Percentiles rank a stretch among this genome's conserved stretches.
Evolutionary conservation across 2,888 invertebrate species (phyloP).

Genomic region (Cyclophora albipunctata): DNA sequence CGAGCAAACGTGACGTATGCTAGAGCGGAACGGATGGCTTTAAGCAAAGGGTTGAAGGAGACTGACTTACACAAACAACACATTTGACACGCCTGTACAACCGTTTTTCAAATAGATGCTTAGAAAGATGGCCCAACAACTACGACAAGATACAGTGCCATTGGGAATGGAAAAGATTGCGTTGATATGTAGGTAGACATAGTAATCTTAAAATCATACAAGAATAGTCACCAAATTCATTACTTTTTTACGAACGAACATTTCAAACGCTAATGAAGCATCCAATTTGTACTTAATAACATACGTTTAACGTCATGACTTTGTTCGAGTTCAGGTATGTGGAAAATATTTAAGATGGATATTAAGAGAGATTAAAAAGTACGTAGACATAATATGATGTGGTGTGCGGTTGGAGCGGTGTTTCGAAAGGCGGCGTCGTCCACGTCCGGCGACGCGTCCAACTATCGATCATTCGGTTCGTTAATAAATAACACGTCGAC

Average conservation of each 20-base stretch:
- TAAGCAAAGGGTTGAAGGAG: slow-evolving; percentile 63
- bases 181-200: too few relatives aligned
- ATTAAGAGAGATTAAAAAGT: too few relatives aligned
- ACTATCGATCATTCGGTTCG: slow-evolving; percentile 76
- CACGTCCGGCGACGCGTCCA: slow-evolving; percentile 72
- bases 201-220: too few relatives aligned
- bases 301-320: too few relatives aligned
- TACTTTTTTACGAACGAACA: too few relatives aligned
- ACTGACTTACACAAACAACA: slow-evolving; percentile 56
- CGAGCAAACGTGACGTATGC: slow-evolving; percentile 63
- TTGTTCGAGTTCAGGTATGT: neutral
- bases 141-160: too few relatives aligned
- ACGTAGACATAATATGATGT: too few relatives aligned
- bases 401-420: slow-evolving; percentile 32
- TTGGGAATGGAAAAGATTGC: too few relatives aligned
- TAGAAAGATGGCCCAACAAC: too few relatives aligned
- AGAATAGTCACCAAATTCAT: too few relatives aligned
- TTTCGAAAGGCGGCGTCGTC: slow-evolving; percentile 67
- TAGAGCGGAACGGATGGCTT: slow-evolving; percentile 67
- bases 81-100: slow-evolving; percentile 58
- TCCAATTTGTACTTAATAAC: too few relatives aligned
- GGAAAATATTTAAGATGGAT: neutral
- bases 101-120: slow-evolving; percentile 38
- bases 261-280: too few relatives aligned
- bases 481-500: slow-evolving; percentile 75